Evolutionary conservation across 1,140 invertebrate species (phyloP).

Genomic region (Agrilus planipennis): DNA sequence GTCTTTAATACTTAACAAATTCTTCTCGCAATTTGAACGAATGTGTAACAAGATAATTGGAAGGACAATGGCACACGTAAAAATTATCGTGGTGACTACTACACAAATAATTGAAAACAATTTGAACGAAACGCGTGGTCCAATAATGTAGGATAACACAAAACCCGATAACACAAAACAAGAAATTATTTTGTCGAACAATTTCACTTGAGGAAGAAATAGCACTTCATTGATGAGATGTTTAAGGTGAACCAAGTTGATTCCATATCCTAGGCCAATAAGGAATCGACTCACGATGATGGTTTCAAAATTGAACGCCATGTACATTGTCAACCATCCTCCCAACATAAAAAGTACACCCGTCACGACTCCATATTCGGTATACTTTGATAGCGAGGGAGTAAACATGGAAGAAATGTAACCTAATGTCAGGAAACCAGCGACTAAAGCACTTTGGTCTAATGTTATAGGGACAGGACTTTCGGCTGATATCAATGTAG

Average conservation of each 20-base stretch:
- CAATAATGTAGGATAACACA: conserved; percentile 18
- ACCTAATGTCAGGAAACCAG: conserved; percentile 30
- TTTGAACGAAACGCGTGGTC: conserved; percentile 21
- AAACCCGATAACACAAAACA: conserved; percentile 20
- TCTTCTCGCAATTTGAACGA: background rate
- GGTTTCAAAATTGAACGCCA: conserved; percentile 20
- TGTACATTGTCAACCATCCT: conserved; percentile 29
- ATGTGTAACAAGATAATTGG: conserved; percentile 7
- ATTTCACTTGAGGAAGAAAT: conserved; percentile 10
- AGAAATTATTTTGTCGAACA: conserved; percentile 17
- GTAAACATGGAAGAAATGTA: conserved; percentile 21
- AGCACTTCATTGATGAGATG: conserved; percentile 22
- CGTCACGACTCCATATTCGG: conserved; percentile 24
- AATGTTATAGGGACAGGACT: conserved; percentile 22
- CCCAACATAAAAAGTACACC: conserved; percentile 17
- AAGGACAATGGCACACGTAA: conserved; percentile 20
- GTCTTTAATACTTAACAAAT: conserved; percentile 11
- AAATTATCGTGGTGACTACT: conserved; percentile 16
- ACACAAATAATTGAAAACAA: conserved; percentile 16
- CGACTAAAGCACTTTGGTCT: conserved; percentile 29
- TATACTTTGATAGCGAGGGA: conserved; percentile 9
- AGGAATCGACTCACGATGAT: conserved; percentile 22
- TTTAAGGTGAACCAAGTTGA: conserved; percentile 22
- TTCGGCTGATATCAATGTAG: conserved; percentile 14
- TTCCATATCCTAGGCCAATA: conserved; percentile 25